Evolutionary conservation across 2,113 vertebrate species (phyloP).

Genomic region (Puma concolor): DNA sequence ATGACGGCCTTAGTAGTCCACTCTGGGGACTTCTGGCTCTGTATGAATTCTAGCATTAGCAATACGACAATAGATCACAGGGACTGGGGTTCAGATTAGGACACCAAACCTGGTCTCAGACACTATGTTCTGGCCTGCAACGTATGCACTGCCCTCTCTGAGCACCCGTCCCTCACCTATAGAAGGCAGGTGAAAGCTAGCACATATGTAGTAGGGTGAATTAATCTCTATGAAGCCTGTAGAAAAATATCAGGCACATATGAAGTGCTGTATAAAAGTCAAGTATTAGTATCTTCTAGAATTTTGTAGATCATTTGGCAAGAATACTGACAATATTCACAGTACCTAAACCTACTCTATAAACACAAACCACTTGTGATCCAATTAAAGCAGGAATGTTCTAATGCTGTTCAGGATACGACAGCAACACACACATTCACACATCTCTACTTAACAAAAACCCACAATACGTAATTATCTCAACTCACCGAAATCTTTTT

Average conservation of each 20-base stretch:
- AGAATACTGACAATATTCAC: background rate
- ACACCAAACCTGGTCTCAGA: no score
- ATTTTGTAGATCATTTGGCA: background rate
- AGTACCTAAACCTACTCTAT: background rate
- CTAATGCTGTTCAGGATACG: background rate
- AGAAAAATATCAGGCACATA: background rate
- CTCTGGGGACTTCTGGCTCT: background rate
- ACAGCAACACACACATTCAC: background rate
- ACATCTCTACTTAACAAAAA: background rate
- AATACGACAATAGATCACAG: no score
- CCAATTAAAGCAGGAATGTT: background rate
- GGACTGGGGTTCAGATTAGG: background rate
- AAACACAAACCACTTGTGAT: background rate
- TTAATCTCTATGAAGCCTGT: background rate
- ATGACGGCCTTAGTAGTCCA: background rate
- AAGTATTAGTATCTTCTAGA: background rate
- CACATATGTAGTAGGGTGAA: background rate
- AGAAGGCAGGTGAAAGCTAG: background rate
- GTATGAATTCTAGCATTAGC: background rate
- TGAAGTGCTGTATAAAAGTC: background rate
- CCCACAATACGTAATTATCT: background rate
- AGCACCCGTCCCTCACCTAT: background rate
- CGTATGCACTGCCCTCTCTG: background rate
- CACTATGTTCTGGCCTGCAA: background rate
- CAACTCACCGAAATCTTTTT: background rate